Base-by-base conservation (phyloP, 1,140 invertebrate genomes). In the Coenobita brevimanus region DNA sequence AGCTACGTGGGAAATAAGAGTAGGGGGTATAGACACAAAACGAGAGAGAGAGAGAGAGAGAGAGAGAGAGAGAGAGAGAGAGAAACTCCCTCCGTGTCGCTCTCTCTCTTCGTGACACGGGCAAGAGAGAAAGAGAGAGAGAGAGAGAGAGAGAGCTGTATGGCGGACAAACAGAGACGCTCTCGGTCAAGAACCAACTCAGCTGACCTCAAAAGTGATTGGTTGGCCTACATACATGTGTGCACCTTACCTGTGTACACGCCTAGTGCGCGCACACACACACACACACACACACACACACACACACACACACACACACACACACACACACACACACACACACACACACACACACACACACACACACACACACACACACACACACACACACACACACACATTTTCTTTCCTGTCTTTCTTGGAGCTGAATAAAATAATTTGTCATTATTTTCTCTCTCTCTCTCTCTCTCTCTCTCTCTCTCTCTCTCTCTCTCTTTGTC, bases 31-130 rank as follows among this genome's bases (percentile, higher is more conserved):
- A 38, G 1, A 30, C 2, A 38, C 3, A 73, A 2, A 73, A 33
- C 17, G 3, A 73, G 36, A 38, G 1, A 33, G 36, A 38, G 1
- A 73, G 36, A 73, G 3, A 73, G 71, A 75, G 36, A 75, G 71
- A 75, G 36, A 75, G 71, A 62, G 6, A 62, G 60, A 62, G 60
- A 62, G 60, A 62, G 60, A 62, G 60, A 62, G 60, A 62, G 60
- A 62, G 60, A 62, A 27, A 62, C n/a, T n/a, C n/a, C n/a, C n/a
- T n/a, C n/a, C n/a, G n/a, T n/a, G n/a, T n/a, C n/a, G n/a, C n/a
- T n/a, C n/a, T n/a, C n/a, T n/a, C n/a, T n/a, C n/a, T n/a, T n/a
- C n/a, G n/a, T n/a, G n/a, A 27, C n/a, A 27, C 4, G 15, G 30
- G 15, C n/a, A 27, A 8, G 8, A 62, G 60, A 60, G 54, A 60